Base-by-base conservation (phyloP, 2,113 vertebrate species). In the Tenebrosternarchus preto region DNA sequence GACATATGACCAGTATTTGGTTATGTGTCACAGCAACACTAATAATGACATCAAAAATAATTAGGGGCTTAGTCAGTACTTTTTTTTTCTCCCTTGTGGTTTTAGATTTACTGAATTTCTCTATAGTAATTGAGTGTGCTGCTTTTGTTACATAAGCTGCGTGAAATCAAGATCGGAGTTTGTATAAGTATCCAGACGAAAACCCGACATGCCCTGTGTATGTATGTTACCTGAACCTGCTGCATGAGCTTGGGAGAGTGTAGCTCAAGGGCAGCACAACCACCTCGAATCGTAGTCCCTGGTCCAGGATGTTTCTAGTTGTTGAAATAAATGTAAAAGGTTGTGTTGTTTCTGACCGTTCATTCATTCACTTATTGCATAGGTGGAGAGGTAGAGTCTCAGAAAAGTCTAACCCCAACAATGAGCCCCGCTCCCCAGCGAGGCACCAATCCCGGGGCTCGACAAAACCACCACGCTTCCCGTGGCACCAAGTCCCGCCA, bases 351-450 rank as follows among this genome's bases (percentile, higher is more conserved):
- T 36, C 5, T 36, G 2, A 57, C 19, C 9, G 15, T 20, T 68
- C 20, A 15, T 29, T 53, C 6, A 20, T 50, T 7, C 8, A 5
- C 0, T 76, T 43, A 73, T 77, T 85, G 87, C 73, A 76, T 88
- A 94, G 94, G 89, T 76, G 91, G 91, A 82, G 88, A 91, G 68
- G 90, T 93, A 84, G 92, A 92, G 74, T 92, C 92, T 76, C 84
- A 92, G 78, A 86, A 90, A 82, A 91, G 90, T 27, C 87, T 59
- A n/a, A 71, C 50, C 16, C 76, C 78, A 55, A 59, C 86, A 80
- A 76, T 90, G 39, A 94, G 93, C 82, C 89, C 92, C 39, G 89
- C 86, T 61, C 81, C 84, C 66, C 64, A 88, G 68, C 91, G 86
- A 16, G 87, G 20, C 19, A 82, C 55, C 56, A 68, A 53, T 68